Evolutionary conservation across 2,888 invertebrate species (phyloP).

Genomic region (Keiferia lycopersicella): DNA sequence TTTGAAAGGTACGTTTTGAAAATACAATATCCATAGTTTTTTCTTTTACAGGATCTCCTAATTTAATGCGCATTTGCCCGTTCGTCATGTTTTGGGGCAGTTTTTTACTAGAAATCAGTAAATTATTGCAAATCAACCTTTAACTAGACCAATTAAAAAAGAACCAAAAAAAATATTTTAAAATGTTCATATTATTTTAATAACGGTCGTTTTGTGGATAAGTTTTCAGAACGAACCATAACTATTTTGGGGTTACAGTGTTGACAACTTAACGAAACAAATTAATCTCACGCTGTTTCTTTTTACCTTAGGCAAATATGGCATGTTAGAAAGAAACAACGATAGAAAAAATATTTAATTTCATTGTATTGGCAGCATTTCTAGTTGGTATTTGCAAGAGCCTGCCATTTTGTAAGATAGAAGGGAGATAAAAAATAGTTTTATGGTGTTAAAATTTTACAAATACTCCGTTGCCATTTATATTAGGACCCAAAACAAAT

Average conservation of each 20-base stretch:
- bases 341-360: constrained; percentile 40
- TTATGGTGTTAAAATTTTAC: constrained; percentile 80
- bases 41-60: neutral
- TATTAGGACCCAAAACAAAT: constrained; percentile 78
- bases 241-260: constrained; percentile 60
- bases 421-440: constrained; percentile 82
- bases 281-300: constrained; percentile 42
- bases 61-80: neutral
- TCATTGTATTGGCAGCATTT: constrained; percentile 63
- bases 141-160: too few relatives aligned
- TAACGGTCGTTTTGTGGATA: neutral
- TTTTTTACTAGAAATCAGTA: neutral
- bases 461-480: constrained; percentile 76
- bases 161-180: neutral
- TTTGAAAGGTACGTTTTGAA: constrained; percentile 12
- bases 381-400: constrained; percentile 75
- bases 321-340: constrained; percentile 45
- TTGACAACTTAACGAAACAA: constrained; percentile 52
- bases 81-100: neutral
- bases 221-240: constrained; percentile 31
- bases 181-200: neutral
- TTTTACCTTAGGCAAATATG: constrained; percentile 31
- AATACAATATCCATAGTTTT: neutral
- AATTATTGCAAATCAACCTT: too few relatives aligned
- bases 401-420: constrained; percentile 82